A percentile compares a stretch with the other conserved stretches of the same genome.
Evolutionary conservation across 2,113 vertebrate genomes (phyloP).

Genomic region (Bubalus kerabau): DNA sequence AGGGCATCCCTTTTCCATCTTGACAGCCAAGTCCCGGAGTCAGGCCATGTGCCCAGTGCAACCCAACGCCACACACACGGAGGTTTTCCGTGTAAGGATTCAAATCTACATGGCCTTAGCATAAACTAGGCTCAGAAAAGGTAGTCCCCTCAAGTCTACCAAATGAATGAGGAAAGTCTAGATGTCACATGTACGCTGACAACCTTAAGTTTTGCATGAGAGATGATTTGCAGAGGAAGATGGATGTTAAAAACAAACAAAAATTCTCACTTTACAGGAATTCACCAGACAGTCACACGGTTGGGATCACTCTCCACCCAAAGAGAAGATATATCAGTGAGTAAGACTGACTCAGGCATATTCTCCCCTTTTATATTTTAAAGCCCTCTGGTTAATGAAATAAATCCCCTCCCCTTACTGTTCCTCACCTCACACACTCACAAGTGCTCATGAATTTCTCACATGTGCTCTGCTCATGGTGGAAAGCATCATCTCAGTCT

Average conservation of each 20-base stretch:
- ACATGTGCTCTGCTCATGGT: not conserved
- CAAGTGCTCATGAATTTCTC: not conserved
- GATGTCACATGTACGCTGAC: not conserved
- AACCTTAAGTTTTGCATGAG: not conserved
- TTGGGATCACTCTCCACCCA: not conserved
- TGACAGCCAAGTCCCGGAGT: not conserved
- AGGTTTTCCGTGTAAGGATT: not conserved
- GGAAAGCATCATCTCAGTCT: not conserved
- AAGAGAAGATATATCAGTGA: not conserved
- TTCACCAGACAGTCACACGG: not conserved
- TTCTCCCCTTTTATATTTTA: not conserved
- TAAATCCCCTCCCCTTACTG: not conserved
- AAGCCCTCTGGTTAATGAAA: not conserved
- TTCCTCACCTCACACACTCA: not conserved
- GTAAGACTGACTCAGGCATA: not conserved
- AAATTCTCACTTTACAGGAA: not conserved
- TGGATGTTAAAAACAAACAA: not conserved
- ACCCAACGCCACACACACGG: accelerated
- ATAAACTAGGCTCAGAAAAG: not conserved
- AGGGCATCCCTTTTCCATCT: not conserved
- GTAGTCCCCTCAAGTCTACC: not conserved
- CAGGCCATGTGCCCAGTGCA: not conserved
- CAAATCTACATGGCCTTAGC: not conserved
- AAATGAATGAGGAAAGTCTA: not conserved
- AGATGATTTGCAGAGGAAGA: not conserved